Base-by-base conservation (phyloP, 2,888 invertebrate species). In the Julus scandinavius region DNA sequence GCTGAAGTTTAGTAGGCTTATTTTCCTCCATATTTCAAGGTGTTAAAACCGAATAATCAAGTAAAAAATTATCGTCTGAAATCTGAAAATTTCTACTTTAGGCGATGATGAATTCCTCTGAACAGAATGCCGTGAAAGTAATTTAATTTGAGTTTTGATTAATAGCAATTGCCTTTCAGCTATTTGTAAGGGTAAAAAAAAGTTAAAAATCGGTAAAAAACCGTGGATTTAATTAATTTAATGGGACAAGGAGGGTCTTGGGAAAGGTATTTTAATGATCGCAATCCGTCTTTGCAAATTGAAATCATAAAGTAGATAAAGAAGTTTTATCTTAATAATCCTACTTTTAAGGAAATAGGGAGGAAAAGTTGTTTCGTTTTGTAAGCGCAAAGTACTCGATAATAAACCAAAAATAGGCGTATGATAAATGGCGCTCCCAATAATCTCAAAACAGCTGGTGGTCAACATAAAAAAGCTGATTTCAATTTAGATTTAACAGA, bases 311-410 rank as follows among this genome's bases (percentile, higher is more conserved):
- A 72, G 17, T 0, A 20, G 72, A 72, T 72, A 72, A 72, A 72
- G 72, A 29, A 72, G 72, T 72, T 72, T 72, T 72, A 72, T 72
- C 72, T 72, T 72, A 72, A 72, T 72, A 72, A 58, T 58, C 58
- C 58, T 58, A 11, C 58, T 58, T 58, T n/a, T 72, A 72, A 29
- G 72, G 72, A 29, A 63, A 58, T 15, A n/a, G 58, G 58, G 58
- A n/a, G 72, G 72, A 3, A 20, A 72, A 29, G 29, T 72, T 72
- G 72, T 72, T 29, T 72, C 72, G 5, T 17, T 72, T 72, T 72
- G 20, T 17, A 17, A 72, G 72, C 72, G n/a, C 2, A 72, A 72
- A 72, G 72, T 72, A 9, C 72, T 72, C 72, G 11, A 63, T 72
- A 29, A 72, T 72, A 72, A 72, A 29, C 9, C 72, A 15, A 15